A percentile compares a stretch with the other conserved stretches of the same genome.
Conservation (phyloP, 2,888 invertebrate species). For the Trachelus iudaicus region DNA sequence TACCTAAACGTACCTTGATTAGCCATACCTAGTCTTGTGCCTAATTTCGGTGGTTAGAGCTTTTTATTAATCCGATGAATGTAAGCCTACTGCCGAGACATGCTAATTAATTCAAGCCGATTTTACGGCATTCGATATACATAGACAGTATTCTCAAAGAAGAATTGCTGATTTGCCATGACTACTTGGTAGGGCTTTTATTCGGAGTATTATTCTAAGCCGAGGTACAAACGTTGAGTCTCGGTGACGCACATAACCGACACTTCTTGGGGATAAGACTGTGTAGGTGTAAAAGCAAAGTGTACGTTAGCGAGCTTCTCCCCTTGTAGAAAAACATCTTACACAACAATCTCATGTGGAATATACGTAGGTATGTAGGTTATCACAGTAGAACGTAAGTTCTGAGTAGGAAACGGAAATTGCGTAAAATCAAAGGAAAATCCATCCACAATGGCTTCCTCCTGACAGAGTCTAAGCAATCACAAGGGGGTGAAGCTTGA, state of each 20-base stretch:
- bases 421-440: conserved; percentile 5
- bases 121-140: conserved; percentile 11
- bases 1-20: not conserved
- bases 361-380: not conserved
- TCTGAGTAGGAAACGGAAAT: conserved; percentile 3
- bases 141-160: conserved; percentile 4
- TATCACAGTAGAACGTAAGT: not conserved
- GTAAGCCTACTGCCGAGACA: not conserved
- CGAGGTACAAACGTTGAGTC: conserved; percentile 8
- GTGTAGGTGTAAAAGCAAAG: not conserved
- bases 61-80: not conserved
- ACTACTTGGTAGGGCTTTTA: not conserved
- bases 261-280: not conserved
- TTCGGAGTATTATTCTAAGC: conserved; percentile 13
- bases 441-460: not conserved
- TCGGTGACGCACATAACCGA: not conserved
- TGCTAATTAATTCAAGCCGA: conserved; percentile 17
- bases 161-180: conserved; percentile 3
- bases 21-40: not conserved
- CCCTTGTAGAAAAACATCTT: not conserved
- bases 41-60: not conserved
- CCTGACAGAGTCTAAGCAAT: not conserved
- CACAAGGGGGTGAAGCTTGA: not conserved
- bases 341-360: not conserved
- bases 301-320: not conserved